Evolutionary conservation across 37 sponge, comb jelly and placozoan genomes (phyloP), one percentile per base, ranked within the genome.

Genomic region (Halichondria panicea): DNA sequence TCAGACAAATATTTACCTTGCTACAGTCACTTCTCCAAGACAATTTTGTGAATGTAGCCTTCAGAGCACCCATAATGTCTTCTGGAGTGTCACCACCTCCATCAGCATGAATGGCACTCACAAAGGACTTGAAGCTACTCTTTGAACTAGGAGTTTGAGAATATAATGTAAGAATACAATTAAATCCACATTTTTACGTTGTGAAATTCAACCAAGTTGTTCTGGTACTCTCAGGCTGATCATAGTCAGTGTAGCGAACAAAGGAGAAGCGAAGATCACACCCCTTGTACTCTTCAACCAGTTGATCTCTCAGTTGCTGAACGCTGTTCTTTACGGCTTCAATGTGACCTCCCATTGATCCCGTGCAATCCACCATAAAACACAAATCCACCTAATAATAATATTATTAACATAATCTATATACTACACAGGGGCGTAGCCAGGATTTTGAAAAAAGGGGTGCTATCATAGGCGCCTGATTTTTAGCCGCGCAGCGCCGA

Each of bases 221-320:
- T 46, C 87, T 43, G n/a, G 81, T 70, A 25, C 1, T 18, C 0
- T 43, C 65, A 48, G 80, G 69, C 52, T 71, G 72, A 69, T 90
- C 91, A 70, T 90, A 90, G 76, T 91, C 92, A 19, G 87, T 86
- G 71, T 91, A 91, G 35, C 92, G 50, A 18, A 91, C 92, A 79
- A 91, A 91, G 6, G 92, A 55, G 77, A 86, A 86, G 12, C 63
- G 52, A 4, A 91, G 39, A 67, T 91, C 87, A 85, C 91, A 91
- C 5, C 77, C 72, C 45, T 72, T 52, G 66, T 82, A 85, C 46
- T 86, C 67, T 0, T 25, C 46, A 62, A 55, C 79, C 31, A 91
- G 55, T 5, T 66, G 36, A 35, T 85, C 83, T 2, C 87, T 48
- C 37, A 91, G 50, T 7, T 65, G 21, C 63, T 82, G 72, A 27